A percentile compares a stretch with the other conserved stretches of the same genome.
phyloP scores from a whole-genome alignment of 1,140 invertebrate genomes.

The Luehdorfia chinensis region DNA sequence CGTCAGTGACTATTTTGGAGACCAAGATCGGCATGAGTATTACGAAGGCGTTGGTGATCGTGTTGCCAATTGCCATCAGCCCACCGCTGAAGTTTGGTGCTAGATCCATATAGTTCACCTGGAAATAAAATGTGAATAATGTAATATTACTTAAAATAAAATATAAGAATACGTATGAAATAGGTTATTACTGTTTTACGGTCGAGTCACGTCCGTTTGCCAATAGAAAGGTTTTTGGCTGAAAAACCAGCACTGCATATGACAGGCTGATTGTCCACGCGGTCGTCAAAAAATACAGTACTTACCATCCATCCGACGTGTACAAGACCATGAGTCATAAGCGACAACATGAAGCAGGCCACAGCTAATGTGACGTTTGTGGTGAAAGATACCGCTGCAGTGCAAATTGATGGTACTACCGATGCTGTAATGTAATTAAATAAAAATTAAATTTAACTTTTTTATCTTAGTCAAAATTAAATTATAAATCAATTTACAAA shows the following conservation, averaged over 20 bases:
- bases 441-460: no score
- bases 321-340: constrained; percentile 79
- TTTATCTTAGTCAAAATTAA: no score
- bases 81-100: constrained; percentile 87
- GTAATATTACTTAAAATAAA: constrained; percentile 30
- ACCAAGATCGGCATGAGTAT: constrained; percentile 79
- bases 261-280: no score
- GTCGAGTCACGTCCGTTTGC: no score
- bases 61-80: constrained; percentile 83
- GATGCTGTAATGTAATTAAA: constrained; percentile 28
- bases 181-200: no score
- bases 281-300: no score
- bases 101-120: constrained; percentile 83
- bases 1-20: constrained; percentile 39
- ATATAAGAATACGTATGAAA: no score
- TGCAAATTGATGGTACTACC: constrained; percentile 38
- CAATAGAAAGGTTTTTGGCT: no score
- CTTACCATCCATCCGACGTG: constrained; percentile 62
- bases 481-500: no score
- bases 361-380: constrained; percentile 47
- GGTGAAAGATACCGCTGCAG: constrained; percentile 51
- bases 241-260: no score
- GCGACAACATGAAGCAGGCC: constrained; percentile 73
- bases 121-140: no score
- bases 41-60: constrained; percentile 80